These are phyloP conservation scores for Drosophila peninsularis DNA, from an alignment of 2,888 invertebrate species.

Conservation along the genomic window DNA sequence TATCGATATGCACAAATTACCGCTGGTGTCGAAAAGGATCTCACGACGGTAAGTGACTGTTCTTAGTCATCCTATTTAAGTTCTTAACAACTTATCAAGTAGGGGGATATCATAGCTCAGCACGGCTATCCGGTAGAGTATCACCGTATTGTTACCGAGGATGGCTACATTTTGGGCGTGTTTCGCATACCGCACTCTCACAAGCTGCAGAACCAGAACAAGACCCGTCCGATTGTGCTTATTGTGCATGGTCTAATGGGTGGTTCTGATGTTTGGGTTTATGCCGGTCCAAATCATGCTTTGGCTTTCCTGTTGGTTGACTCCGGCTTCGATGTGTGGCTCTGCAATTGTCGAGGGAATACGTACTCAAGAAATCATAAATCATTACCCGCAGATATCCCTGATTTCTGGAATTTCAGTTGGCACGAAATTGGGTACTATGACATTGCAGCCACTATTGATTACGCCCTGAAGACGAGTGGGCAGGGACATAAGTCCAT, in stretches of 20 bases:
- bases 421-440: constrained; percentile 95
- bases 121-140: constrained; percentile 88
- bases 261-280: constrained; percentile 75
- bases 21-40: constrained; percentile 6
- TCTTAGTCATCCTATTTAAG: neutral
- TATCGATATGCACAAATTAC: neutral
- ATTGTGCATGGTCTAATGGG: constrained; percentile 85
- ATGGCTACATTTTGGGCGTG: constrained; percentile 74
- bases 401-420: constrained; percentile 85
- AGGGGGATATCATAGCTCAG: constrained; percentile 77
- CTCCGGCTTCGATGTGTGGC: constrained; percentile 82
- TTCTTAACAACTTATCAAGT: neutral
- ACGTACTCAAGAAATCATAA: constrained; percentile 62
- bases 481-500: constrained; percentile 62
- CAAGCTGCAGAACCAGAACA: constrained; percentile 59
- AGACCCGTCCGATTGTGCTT: constrained; percentile 80
- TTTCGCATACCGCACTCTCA: constrained; percentile 78
- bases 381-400: constrained; percentile 13
- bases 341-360: constrained; percentile 81
- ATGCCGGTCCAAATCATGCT: constrained; percentile 67
- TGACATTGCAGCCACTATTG: constrained; percentile 69
- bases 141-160: constrained; percentile 84
- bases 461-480: constrained; percentile 68
- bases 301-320: constrained; percentile 77
- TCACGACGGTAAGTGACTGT: constrained; percentile 49